A percentile compares a stretch with the other conserved stretches of the same genome.
Conservation (phyloP, 1,140 invertebrate genomes). For the Polyergus mexicanus region DNA sequence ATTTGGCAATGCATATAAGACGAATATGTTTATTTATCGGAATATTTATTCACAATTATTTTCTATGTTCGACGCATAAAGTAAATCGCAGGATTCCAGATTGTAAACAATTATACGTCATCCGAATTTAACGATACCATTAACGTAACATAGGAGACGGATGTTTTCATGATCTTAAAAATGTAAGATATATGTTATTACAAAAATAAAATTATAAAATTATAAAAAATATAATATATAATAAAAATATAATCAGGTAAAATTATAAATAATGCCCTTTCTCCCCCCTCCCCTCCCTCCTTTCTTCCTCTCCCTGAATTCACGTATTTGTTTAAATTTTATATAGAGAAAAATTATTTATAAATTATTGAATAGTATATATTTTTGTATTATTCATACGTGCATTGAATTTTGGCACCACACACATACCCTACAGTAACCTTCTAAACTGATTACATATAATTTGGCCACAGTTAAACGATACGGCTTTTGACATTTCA, state of each 20-base stretch:
- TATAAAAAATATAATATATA: too few relatives aligned
- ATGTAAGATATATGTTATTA: not conserved
- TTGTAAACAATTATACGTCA: not conserved
- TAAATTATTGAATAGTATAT: not conserved
- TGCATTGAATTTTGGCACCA: not conserved
- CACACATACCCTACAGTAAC: slow-evolving; percentile 36
- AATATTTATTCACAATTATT: slow-evolving; percentile 23
- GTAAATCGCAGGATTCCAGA: not conserved
- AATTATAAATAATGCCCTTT: too few relatives aligned
- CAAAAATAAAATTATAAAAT: not conserved
- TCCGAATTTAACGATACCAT: slow-evolving; percentile 27
- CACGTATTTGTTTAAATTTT: not conserved
- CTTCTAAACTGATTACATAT: slow-evolving; percentile 30
- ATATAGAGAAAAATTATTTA: not conserved
- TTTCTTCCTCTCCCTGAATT: too few relatives aligned
- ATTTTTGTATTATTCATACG: not conserved
- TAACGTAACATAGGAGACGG: slow-evolving; percentile 33
- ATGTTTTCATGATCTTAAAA: slow-evolving; percentile 40
- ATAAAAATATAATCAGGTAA: too few relatives aligned
- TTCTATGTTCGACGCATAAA: not conserved
- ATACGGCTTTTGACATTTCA: slow-evolving; percentile 28
- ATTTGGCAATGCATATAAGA: not conserved
- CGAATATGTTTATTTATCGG: slow-evolving; percentile 1
- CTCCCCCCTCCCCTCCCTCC: too few relatives aligned
- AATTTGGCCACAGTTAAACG: slow-evolving; percentile 11